Percentiles rank a stretch among this genome's conserved stretches.
These are phyloP conservation scores for Drosophila heteroneura DNA, from an alignment of 2,888 invertebrate genomes.

Conservation along the genomic window DNA sequence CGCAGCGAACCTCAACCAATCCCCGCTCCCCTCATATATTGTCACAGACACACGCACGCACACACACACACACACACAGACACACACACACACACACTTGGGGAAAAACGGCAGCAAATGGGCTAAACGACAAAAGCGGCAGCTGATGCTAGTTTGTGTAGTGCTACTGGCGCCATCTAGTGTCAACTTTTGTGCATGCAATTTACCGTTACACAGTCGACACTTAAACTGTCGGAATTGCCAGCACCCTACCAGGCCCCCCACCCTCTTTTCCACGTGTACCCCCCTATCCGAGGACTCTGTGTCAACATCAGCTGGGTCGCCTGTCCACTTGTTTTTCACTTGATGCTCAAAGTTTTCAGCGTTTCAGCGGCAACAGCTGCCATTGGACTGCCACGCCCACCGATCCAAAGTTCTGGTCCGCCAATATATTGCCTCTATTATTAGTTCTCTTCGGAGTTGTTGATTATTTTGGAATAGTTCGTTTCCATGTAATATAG, in stretches of 20 bases:
- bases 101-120: constrained; percentile 4
- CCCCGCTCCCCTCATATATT: constrained; percentile 9
- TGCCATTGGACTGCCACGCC: constrained; percentile 51
- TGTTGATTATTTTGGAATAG: constrained; percentile 24
- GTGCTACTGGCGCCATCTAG: constrained; percentile 61
- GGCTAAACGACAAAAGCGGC: constrained; percentile 6
- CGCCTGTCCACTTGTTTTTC: constrained; percentile 65
- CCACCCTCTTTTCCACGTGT: not conserved
- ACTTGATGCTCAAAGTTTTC: constrained; percentile 72
- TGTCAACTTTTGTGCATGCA: constrained; percentile 63
- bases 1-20: not conserved
- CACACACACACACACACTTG: not conserved
- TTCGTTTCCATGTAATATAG: not conserved
- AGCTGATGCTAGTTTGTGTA: constrained; percentile 50
- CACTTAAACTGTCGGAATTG: constrained; percentile 54
- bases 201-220: constrained; percentile 62
- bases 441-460: constrained; percentile 10
- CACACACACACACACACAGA: constrained; percentile 7
- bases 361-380: constrained; percentile 57
- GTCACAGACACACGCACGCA: constrained; percentile 17
- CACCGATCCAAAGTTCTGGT: not conserved
- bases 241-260: not conserved
- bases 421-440: constrained; percentile 1
- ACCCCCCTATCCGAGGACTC: not conserved
- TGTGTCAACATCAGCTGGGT: constrained; percentile 73